Base-by-base conservation (phyloP, 2,888 invertebrate genomes). In the Luperina testacea region DNA sequence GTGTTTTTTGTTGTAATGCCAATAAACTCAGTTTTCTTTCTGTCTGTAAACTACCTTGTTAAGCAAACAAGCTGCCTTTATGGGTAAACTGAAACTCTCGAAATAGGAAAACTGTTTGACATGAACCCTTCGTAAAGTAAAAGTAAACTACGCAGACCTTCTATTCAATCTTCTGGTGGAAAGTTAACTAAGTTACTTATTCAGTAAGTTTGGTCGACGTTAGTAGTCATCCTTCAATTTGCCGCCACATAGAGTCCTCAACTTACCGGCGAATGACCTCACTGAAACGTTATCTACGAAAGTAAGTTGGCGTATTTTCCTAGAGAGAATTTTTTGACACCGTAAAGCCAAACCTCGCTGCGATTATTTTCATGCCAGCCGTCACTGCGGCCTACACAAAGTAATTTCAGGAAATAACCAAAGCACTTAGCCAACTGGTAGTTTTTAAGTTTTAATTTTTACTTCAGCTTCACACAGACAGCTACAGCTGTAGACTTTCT, bases 161-260 rank as follows among this genome's bases (percentile, higher is more conserved):
- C n/a, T 32, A 32, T 32, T 65, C 59, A 65, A 61, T 53, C 53
- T 42, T 48, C 24, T 57, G 9, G 7, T 48, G 6, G 32, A 82
- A 61, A 57, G 61, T 82, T 82, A 61, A 48, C 48, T 42, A 24
- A 48, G 48, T 13, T 45, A 38, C 63, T 80, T 9, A 42, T n/a
- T 67, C n/a, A 53, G 24, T 59, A 38, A 81, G 53, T 68, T 76
- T n/a, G 38, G 4, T 27, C n/a, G 0, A 69, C 75, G 77, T 82
- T 48, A 75, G 67, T 6, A 82, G 45, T n/a, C 24, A 63, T 38
- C 45, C 8, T 45, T 53, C 51, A 81, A 17, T 32, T 73, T 57
- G 13, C 20, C 63, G 63, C 32, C 20, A 64, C 32, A 20, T 63
- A 64, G 32, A 3, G 61, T 32, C 63, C 63, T 32, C 32, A 64